Evolutionary conservation across 1,140 invertebrate genomes (phyloP).

Genomic region (Chironomus tepperi): DNA sequence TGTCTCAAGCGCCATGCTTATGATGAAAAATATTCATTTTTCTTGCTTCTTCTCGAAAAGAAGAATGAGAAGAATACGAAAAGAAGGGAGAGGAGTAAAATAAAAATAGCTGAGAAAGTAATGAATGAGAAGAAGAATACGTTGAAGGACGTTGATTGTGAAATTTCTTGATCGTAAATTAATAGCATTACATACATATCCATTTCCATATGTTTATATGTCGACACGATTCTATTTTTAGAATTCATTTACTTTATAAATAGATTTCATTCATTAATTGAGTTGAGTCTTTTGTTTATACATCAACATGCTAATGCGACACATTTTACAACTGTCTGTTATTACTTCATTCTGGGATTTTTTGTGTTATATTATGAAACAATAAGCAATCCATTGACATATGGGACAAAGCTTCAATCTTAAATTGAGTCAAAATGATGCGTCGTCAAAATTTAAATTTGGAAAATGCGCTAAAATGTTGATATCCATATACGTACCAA

Average conservation of each 20-base stretch:
- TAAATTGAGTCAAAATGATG: too few relatives aligned
- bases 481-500: not conserved
- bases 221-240: not conserved
- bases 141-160: not conserved
- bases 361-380: too few relatives aligned
- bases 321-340: too few relatives aligned
- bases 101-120: too few relatives aligned
- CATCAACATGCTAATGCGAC: too few relatives aligned
- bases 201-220: too few relatives aligned
- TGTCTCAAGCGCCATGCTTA: not conserved
- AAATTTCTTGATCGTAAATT: not conserved
- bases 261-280: slow-evolving; percentile 8
- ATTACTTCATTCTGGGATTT: too few relatives aligned
- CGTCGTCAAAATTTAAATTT: not conserved
- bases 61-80: not conserved
- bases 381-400: too few relatives aligned
- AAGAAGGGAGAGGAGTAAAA: not conserved
- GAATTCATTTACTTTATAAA: not conserved
- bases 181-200: not conserved
- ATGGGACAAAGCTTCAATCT: too few relatives aligned
- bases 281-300: not conserved
- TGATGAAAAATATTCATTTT: not conserved
- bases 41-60: not conserved
- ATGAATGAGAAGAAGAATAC: not conserved
- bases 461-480: not conserved